Evolutionary conservation across 1,140 invertebrate genomes (phyloP).

Genomic region (Glossosoma conforme): DNA sequence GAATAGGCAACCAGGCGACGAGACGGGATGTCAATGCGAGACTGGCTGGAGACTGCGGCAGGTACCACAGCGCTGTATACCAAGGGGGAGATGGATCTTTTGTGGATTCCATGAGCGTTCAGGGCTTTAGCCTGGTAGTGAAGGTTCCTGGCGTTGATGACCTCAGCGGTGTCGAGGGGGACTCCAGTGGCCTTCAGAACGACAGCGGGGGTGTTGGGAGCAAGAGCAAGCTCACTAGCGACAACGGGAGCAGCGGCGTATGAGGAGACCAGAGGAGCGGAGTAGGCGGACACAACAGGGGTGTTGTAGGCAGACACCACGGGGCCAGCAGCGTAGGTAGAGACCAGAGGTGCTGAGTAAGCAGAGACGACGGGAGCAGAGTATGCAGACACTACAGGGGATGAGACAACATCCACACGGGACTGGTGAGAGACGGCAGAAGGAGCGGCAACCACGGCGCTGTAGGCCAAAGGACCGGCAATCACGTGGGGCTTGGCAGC

Average conservation of each 20-base stretch:
- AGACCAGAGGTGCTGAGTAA: slow-evolving; percentile 29
- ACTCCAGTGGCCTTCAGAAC: slow-evolving; percentile 24
- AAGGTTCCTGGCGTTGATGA: slow-evolving; percentile 45
- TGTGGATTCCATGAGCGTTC: slow-evolving; percentile 33
- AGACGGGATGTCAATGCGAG: slow-evolving; percentile 33
- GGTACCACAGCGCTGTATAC: slow-evolving; percentile 6
- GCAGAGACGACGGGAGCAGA: slow-evolving; percentile 25
- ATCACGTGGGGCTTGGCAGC: slow-evolving; percentile 41
- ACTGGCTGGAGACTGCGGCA: slow-evolving; percentile 14
- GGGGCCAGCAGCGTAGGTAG: slow-evolving; percentile 16
- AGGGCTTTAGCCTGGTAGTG: slow-evolving; percentile 39
- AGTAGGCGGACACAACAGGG: slow-evolving; percentile 2
- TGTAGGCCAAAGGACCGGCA: slow-evolving; percentile 38
- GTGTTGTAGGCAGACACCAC: slow-evolving; percentile 2
- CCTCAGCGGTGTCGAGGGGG: slow-evolving; percentile 45
- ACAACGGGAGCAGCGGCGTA: slow-evolving; percentile 40
- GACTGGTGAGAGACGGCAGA: slow-evolving; percentile 32
- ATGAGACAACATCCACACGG: slow-evolving; percentile 39
- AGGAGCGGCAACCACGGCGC: slow-evolving; percentile 30
- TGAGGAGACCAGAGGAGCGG: slow-evolving; percentile 35
- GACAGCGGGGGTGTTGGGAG: slow-evolving; percentile 32
- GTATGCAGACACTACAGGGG: slow-evolving; percentile 32
- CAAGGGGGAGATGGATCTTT: slow-evolving; percentile 33
- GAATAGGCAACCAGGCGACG: slow-evolving; percentile 13
- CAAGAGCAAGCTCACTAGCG: slow-evolving; percentile 39